Percentiles rank a stretch among this genome's conserved stretches.
These are phyloP conservation scores for Helleia helle DNA, from an alignment of 2,888 invertebrate species.

Conservation along the genomic window DNA sequence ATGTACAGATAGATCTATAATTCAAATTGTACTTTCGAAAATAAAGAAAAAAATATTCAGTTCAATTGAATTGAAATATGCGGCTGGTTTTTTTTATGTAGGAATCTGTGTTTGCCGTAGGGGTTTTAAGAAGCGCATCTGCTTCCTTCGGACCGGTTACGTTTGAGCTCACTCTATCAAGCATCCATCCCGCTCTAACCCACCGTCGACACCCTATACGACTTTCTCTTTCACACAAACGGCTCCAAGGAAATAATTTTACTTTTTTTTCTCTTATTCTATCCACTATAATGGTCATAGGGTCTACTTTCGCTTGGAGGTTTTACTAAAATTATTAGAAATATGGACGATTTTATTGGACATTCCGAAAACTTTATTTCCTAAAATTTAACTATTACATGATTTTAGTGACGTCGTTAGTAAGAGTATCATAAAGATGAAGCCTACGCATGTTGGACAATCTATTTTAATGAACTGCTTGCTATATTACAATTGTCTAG, in stretches of 20 bases:
- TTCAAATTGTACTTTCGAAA: neutral
- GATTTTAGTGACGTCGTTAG: too few species aligned
- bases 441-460: too few species aligned
- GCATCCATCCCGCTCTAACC: conserved; percentile 37
- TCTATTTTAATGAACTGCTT: too few species aligned
- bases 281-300: conserved; percentile 41
- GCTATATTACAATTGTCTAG: too few species aligned
- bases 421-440: too few species aligned
- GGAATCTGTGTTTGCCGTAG: conserved; percentile 56
- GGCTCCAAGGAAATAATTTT: conserved; percentile 58
- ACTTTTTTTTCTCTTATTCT: conserved; percentile 59
- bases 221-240: conserved; percentile 40
- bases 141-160: conserved; percentile 67
- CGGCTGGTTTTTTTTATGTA: conserved; percentile 49
- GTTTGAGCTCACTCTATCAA: conserved; percentile 42
- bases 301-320: conserved; percentile 15
- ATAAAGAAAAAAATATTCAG: conserved; percentile 5
- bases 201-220: conserved; percentile 12
- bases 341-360: too few species aligned
- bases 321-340: neutral
- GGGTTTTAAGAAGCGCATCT: conserved; percentile 63
- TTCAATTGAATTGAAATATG: conserved; percentile 26
- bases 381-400: too few species aligned
- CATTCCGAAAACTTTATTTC: too few species aligned
- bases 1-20: too few species aligned